A percentile compares a stretch with the other conserved stretches of the same genome.
phyloP scores from a whole-genome alignment of 2,888 invertebrate species.

The Eupithecia pulchellata region DNA sequence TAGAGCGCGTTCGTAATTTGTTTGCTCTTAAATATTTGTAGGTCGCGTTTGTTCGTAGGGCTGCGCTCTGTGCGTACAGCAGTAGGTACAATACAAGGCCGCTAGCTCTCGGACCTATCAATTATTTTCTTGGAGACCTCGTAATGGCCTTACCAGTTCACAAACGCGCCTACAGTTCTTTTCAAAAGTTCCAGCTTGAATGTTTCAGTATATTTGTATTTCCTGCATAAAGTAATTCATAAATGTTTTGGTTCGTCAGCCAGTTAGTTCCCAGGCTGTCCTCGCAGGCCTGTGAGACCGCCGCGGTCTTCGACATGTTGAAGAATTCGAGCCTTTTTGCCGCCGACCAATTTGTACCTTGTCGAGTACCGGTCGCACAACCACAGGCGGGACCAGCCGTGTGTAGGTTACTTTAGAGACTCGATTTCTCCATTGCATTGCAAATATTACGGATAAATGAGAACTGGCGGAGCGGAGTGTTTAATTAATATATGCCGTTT shows the following conservation, averaged over 20 bases:
- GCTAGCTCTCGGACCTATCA: background rate
- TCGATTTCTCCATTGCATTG: slow-evolving; percentile 6
- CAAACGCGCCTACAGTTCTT: background rate
- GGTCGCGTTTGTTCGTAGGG: slow-evolving; percentile 3
- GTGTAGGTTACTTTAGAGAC: slow-evolving; percentile 9
- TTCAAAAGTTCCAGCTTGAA: background rate
- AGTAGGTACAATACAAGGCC: too few relatives aligned
- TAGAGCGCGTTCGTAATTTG: slow-evolving; percentile 30
- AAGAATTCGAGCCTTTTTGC: slow-evolving; percentile 27
- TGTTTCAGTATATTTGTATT: background rate
- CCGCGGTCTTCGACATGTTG: slow-evolving; percentile 20
- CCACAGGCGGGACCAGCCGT: too few relatives aligned
- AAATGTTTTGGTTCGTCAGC: background rate
- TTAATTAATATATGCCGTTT: slow-evolving; percentile 17
- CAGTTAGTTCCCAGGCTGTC: slow-evolving; percentile 10
- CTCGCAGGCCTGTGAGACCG: background rate
- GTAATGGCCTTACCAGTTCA: background rate
- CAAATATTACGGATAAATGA: slow-evolving; percentile 8
- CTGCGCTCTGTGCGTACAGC: background rate
- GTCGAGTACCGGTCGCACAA: background rate
- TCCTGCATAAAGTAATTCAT: background rate
- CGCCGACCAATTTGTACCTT: slow-evolving; percentile 24
- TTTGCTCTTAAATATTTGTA: slow-evolving; percentile 25
- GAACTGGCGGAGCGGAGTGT: slow-evolving; percentile 6
- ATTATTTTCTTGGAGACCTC: background rate